These are phyloP conservation scores for Nymphalis c-album DNA, from an alignment of 2,888 invertebrate genomes.

Conservation along the genomic window DNA sequence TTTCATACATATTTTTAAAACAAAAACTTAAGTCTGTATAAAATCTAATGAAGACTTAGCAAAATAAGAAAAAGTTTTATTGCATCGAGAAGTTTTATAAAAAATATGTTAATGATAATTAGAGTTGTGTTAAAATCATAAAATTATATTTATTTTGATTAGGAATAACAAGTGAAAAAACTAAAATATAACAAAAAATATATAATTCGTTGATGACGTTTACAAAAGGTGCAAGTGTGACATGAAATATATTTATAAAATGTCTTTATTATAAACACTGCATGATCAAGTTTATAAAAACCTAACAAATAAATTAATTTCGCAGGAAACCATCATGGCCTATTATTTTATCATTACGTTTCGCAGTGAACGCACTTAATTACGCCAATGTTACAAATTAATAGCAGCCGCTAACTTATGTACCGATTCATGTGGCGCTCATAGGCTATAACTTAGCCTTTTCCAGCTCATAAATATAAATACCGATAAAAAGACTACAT, in stretches of 20 bases:
- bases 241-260: background rate
- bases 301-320: slow-evolving; percentile 8
- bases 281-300: slow-evolving; percentile 14
- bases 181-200: background rate
- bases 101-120: too few relatives aligned
- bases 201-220: background rate
- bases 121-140: too few relatives aligned
- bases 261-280: slow-evolving; percentile 1
- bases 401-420: slow-evolving; percentile 19
- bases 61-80: too few relatives aligned
- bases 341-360: slow-evolving; percentile 30
- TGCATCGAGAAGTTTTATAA: too few relatives aligned
- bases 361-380: slow-evolving; percentile 19
- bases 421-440: slow-evolving; percentile 22
- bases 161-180: background rate
- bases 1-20: too few relatives aligned
- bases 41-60: too few relatives aligned
- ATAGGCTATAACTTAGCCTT: slow-evolving; percentile 36
- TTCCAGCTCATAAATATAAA: slow-evolving; percentile 31
- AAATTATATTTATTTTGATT: background rate
- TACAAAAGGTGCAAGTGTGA: background rate
- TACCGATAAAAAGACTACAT: slow-evolving; percentile 28
- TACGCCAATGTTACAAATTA: slow-evolving; percentile 26
- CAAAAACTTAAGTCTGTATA: too few relatives aligned
- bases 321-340: slow-evolving; percentile 21